Evolutionary conservation across 2,888 invertebrate species (phyloP).

Genomic region (Hyppa rectilinea): DNA sequence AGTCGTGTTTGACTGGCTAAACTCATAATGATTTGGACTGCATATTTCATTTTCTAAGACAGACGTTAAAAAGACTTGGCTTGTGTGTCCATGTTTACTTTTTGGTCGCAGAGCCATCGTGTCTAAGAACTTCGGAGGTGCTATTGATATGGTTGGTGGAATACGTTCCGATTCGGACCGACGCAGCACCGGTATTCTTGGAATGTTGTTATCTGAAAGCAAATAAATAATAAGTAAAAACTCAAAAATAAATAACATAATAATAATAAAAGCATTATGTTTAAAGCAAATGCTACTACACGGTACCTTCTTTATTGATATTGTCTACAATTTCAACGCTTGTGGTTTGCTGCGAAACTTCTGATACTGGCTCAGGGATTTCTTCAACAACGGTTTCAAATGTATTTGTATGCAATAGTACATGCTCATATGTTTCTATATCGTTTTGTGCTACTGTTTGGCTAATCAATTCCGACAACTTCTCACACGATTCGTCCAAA

Average conservation of each 20-base stretch:
- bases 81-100: slow-evolving; percentile 91
- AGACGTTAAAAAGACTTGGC: slow-evolving; percentile 91
- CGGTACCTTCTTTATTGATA: slow-evolving; percentile 71
- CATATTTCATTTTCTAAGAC: slow-evolving; percentile 76
- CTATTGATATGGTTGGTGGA: slow-evolving; percentile 82
- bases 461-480: slow-evolving; percentile 72
- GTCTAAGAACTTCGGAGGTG: slow-evolving; percentile 93
- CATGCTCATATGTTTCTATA: slow-evolving; percentile 67
- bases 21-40: slow-evolving; percentile 66
- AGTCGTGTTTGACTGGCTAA: slow-evolving; percentile 51
- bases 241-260: not conserved
- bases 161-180: slow-evolving; percentile 88
- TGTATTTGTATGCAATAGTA: slow-evolving; percentile 60
- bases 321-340: slow-evolving; percentile 38
- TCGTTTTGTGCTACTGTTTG: slow-evolving; percentile 68
- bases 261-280: not conserved
- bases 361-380: slow-evolving; percentile 46
- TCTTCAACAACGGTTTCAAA: slow-evolving; percentile 70
- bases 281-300: not conserved
- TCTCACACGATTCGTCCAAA: slow-evolving; percentile 71
- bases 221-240: slow-evolving; percentile 16
- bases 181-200: slow-evolving; percentile 83
- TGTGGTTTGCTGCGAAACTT: slow-evolving; percentile 54
- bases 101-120: slow-evolving; percentile 95
- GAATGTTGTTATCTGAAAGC: slow-evolving; percentile 86